These are phyloP conservation scores for Sarcophaga subvicina DNA, from an alignment of 2,888 invertebrate species.

Conservation along the genomic window DNA sequence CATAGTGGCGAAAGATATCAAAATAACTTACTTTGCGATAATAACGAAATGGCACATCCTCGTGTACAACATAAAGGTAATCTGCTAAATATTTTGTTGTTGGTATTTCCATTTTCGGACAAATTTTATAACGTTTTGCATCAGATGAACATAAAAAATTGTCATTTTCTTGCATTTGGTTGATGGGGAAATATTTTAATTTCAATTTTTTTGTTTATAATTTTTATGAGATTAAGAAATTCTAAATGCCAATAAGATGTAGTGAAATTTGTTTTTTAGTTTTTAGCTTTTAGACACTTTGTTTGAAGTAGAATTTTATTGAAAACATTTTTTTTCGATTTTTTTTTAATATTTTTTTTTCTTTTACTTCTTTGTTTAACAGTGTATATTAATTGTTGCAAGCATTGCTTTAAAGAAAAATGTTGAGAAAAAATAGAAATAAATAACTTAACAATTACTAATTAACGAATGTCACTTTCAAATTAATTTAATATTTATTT, in stretches of 20 bases:
- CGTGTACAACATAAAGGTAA: conserved; percentile 81
- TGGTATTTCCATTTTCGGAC: conserved; percentile 81
- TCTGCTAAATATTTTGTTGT: conserved; percentile 82
- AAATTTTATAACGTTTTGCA: conserved; percentile 80
- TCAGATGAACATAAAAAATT: conserved; percentile 76
- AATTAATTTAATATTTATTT: background rate
- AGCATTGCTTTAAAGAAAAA: conserved; percentile 30
- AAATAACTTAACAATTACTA: background rate
- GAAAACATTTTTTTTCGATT: conserved; percentile 31
- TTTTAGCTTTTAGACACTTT: background rate
- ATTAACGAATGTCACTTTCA: conserved; percentile 38
- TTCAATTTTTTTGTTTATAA: conserved; percentile 16
- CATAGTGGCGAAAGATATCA: too few relatives aligned
- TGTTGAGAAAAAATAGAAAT: background rate
- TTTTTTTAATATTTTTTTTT: conserved; percentile 38
- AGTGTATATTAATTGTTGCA: background rate
- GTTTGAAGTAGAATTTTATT: conserved; percentile 11
- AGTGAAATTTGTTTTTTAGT: background rate
- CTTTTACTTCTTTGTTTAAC: conserved; percentile 9
- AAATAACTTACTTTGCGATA: conserved; percentile 81
- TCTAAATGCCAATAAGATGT: background rate
- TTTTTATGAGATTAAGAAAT: conserved; percentile 6
- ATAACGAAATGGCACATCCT: conserved; percentile 81
- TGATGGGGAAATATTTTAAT: conserved; percentile 15
- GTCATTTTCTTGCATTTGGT: conserved; percentile 81